Percentiles rank a stretch among this genome's conserved stretches.
Evolutionary conservation across 2,797 vertebrate species (phyloP).

Genomic region (Spheniscus humboldti): DNA sequence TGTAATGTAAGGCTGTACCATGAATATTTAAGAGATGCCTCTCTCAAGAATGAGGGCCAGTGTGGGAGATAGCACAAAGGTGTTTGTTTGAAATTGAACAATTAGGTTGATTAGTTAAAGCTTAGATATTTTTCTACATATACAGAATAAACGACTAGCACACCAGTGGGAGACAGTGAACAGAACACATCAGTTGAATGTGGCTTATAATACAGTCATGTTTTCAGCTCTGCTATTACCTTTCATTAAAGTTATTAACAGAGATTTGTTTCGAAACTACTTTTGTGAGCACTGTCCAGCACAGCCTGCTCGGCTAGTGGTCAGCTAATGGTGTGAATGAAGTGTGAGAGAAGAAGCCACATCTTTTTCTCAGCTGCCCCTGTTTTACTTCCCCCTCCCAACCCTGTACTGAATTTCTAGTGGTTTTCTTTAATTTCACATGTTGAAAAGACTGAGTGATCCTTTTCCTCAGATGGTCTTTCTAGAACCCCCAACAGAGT

Average conservation of each 20-base stretch:
- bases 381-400: neutral
- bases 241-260: neutral
- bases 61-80: neutral
- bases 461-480: slow-evolving; percentile 58
- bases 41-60: neutral
- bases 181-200: neutral
- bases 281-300: neutral
- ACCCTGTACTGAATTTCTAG: neutral
- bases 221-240: neutral
- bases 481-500: slow-evolving; percentile 60
- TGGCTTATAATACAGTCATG: neutral
- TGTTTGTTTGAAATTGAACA: neutral
- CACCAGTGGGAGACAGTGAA: neutral
- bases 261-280: neutral
- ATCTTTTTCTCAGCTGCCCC: neutral
- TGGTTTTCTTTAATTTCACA: slow-evolving; percentile 51
- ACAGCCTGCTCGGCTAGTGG: neutral
- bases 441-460: slow-evolving; percentile 49
- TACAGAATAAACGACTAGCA: neutral
- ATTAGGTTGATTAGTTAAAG: neutral
- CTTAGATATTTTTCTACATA: neutral
- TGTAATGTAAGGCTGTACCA: neutral
- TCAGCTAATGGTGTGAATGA: neutral
- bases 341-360: neutral
- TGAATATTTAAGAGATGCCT: neutral